These are phyloP conservation scores for Mesocricetus auratus DNA, from an alignment of 2,113 vertebrate species.

Conservation along the genomic window DNA sequence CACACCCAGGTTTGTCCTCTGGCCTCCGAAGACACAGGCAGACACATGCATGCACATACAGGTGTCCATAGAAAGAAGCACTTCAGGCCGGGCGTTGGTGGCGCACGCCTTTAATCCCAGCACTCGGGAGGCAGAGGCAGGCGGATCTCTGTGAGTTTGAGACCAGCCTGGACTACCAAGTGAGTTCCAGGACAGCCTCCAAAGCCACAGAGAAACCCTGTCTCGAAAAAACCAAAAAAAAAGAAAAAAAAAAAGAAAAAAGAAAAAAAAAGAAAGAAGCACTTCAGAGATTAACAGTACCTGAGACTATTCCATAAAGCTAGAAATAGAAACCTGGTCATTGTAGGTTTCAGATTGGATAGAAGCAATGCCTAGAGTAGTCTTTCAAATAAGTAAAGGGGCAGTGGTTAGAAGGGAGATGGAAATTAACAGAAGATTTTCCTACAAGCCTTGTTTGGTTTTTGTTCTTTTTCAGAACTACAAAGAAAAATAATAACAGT, in stretches of 20 bases:
- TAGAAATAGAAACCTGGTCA: neutral
- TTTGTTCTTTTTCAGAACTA: slow-evolving; percentile 25
- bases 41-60: neutral
- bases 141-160: too few species aligned
- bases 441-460: neutral
- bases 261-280: neutral
- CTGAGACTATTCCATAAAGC: neutral
- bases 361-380: neutral
- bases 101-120: too few species aligned
- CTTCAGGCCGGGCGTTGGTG: too few species aligned
- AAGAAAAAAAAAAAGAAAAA: too few species aligned
- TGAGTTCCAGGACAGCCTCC: too few species aligned
- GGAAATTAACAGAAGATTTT: slow-evolving; percentile 7
- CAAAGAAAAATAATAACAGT: neutral
- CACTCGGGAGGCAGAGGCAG: too few species aligned
- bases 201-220: too few species aligned
- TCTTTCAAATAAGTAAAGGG: neutral
- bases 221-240: too few species aligned
- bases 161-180: too few species aligned
- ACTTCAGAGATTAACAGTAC: neutral
- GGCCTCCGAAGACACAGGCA: neutral
- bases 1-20: neutral
- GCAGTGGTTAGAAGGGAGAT: neutral
- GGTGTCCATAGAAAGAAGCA: too few species aligned
- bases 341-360: neutral